Conservation (phyloP, 2,888 invertebrate species). For the Taphrorychus bicolor region DNA sequence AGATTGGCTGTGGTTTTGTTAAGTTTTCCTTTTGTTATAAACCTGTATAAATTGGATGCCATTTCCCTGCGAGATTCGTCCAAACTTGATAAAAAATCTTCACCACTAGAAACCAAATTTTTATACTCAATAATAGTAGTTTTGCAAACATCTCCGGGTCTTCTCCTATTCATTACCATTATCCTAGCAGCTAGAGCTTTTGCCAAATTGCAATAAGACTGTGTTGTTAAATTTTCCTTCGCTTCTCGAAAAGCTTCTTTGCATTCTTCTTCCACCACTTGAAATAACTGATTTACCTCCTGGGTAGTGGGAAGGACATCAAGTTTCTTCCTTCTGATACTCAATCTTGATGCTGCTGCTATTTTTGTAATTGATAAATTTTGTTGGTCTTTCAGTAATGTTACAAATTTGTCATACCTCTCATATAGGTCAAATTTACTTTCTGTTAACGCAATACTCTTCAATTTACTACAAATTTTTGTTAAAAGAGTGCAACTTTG, state of each 20-base stretch:
- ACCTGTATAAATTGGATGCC: neutral
- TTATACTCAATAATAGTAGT: neutral
- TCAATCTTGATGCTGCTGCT: neutral
- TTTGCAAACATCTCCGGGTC: constrained; percentile 8
- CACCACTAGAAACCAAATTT: neutral
- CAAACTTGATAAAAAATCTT: neutral
- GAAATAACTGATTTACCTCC: neutral
- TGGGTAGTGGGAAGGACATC: neutral
- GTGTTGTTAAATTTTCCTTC: neutral
- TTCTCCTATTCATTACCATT: neutral
- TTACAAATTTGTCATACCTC: neutral
- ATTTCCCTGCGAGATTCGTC: neutral
- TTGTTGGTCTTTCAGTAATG: neutral
- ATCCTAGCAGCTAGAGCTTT: neutral
- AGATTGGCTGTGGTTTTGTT: neutral
- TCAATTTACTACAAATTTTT: neutral
- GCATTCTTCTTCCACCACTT: neutral
- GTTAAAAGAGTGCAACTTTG: neutral
- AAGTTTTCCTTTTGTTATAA: neutral
- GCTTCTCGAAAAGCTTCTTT: neutral
- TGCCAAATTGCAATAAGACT: neutral
- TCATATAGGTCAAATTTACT: neutral
- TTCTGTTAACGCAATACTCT: neutral
- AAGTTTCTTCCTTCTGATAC: neutral
- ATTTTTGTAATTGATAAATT: neutral